These are phyloP conservation scores for Gnatocerus cornutus DNA, from an alignment of 2,888 invertebrate species.

Conservation along the genomic window DNA sequence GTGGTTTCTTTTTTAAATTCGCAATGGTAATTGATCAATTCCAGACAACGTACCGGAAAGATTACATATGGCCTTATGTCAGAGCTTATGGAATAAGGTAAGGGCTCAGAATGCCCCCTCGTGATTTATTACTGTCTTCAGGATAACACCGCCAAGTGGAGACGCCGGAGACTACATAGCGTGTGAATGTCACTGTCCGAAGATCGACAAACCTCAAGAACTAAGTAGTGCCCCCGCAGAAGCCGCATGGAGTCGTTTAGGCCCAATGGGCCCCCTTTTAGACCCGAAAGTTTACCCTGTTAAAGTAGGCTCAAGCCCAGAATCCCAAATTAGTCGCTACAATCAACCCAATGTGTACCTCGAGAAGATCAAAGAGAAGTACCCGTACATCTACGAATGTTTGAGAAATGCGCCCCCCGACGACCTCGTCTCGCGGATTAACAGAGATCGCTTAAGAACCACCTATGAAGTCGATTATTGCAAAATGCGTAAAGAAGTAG, in stretches of 20 bases:
- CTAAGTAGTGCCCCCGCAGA: constrained; percentile 42
- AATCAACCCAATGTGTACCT: constrained; percentile 78
- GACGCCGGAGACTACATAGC: constrained; percentile 38
- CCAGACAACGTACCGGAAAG: constrained; percentile 77
- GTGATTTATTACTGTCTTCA: not conserved
- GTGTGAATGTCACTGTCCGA: constrained; percentile 62
- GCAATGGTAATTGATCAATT: constrained; percentile 76
- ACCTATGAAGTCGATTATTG: constrained; percentile 79
- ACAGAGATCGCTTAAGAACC: constrained; percentile 76
- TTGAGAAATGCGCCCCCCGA: constrained; percentile 75
- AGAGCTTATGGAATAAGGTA: constrained; percentile 66
- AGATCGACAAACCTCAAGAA: constrained; percentile 43
- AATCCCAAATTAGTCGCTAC: constrained; percentile 73
- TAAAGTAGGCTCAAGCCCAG: constrained; percentile 74
- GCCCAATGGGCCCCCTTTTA: constrained; percentile 77
- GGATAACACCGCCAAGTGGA: constrained; percentile 5
- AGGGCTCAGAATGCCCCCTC: constrained; percentile 17
- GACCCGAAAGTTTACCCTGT: constrained; percentile 78
- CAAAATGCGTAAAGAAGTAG: constrained; percentile 64
- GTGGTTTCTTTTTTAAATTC: constrained; percentile 38
- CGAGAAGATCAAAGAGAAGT: constrained; percentile 78
- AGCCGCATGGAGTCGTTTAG: constrained; percentile 70
- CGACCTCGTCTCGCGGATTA: constrained; percentile 76
- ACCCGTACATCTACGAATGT: constrained; percentile 78
- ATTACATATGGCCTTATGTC: constrained; percentile 77